Evolutionary conservation across 2,113 vertebrate species (phyloP).

Genomic region (Abramis brama): DNA sequence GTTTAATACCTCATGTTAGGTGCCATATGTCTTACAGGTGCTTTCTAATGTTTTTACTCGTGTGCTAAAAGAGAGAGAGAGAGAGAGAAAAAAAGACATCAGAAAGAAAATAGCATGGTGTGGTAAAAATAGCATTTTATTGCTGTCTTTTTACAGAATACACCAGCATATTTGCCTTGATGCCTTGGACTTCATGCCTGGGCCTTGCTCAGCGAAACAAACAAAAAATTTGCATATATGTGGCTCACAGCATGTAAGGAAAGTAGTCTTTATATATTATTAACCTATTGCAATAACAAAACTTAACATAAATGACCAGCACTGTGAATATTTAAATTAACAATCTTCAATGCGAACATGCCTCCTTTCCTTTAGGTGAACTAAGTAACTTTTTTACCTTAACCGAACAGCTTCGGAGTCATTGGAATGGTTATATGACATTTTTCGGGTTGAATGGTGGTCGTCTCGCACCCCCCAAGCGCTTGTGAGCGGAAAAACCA

Average conservation of each 20-base stretch:
- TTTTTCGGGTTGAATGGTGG: too few relatives aligned
- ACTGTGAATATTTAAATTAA: background rate
- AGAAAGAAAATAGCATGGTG: background rate
- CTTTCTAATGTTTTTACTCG: background rate
- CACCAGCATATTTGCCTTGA: background rate
- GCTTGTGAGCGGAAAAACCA: too few relatives aligned
- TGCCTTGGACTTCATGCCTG: background rate
- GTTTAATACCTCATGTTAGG: constrained; percentile 63
- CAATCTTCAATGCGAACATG: background rate
- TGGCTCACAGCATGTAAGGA: too few relatives aligned
- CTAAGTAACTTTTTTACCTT: too few relatives aligned
- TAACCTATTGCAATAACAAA: too few relatives aligned
- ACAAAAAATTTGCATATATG: too few relatives aligned
- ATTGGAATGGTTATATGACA: too few relatives aligned
- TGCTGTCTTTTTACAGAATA: background rate
- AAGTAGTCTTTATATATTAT: too few relatives aligned
- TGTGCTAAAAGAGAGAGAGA: background rate
- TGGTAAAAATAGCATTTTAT: background rate
- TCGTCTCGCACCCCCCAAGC: too few relatives aligned
- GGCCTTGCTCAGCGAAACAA: too few relatives aligned
- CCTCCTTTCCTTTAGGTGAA: background rate
- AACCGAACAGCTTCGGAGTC: too few relatives aligned
- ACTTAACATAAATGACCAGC: too few relatives aligned
- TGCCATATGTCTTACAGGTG: constrained; percentile 32
- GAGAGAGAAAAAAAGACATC: background rate